These are phyloP conservation scores for Apolygus lucorum DNA, from an alignment of 1,140 invertebrate species.

Conservation along the genomic window DNA sequence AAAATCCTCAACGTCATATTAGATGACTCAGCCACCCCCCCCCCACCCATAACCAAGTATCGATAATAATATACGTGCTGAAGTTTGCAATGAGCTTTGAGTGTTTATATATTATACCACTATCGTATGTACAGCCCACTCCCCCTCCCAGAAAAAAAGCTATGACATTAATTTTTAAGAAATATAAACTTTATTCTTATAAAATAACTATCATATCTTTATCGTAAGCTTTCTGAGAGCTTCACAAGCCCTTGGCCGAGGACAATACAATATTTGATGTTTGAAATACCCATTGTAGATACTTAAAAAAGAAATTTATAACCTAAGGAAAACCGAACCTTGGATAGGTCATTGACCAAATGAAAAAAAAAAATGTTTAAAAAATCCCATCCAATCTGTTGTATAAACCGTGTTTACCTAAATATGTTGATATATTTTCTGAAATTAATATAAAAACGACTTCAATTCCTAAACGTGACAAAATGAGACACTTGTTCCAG, in stretches of 20 bases:
- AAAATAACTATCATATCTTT: neutral
- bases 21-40: too few relatives aligned
- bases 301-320: too few relatives aligned
- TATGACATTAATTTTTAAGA: slow-evolving; percentile 15
- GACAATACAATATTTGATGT: slow-evolving; percentile 17
- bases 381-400: neutral
- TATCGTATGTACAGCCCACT: neutral
- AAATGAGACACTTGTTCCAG: neutral
- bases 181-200: slow-evolving; percentile 20
- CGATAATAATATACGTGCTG: too few relatives aligned
- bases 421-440: neutral
- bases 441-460: neutral
- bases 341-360: too few relatives aligned
- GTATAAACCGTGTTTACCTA: too few relatives aligned
- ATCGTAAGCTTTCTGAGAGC: slow-evolving; percentile 10
- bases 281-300: too few relatives aligned
- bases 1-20: too few relatives aligned
- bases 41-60: too few relatives aligned
- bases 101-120: too few relatives aligned
- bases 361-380: too few relatives aligned
- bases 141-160: neutral
- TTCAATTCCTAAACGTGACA: neutral
- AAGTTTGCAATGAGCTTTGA: neutral
- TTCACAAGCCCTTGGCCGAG: slow-evolving; percentile 8
- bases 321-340: too few relatives aligned